Base-by-base conservation (phyloP, 2,888 invertebrate species). In the Trachelus tabidus region DNA sequence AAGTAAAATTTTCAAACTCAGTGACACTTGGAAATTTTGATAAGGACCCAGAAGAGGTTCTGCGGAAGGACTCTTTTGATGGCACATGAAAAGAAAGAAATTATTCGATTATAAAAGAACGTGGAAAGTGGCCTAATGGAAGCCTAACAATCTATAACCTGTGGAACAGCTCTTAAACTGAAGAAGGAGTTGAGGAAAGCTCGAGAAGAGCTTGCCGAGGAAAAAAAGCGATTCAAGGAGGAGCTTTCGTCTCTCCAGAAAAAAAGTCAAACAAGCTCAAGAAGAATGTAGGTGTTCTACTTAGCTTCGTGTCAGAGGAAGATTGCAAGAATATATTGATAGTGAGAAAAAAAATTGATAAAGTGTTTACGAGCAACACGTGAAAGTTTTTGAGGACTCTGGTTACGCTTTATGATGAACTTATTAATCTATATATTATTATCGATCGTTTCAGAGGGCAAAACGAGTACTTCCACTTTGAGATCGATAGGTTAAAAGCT, bases 321-420 rank as follows among this genome's bases (percentile, higher is more conserved):
- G 81, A 40, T 69, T 84, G 71, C 75, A 79, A 15, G 80, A 84
- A 73, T 83, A 83, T 31, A 76, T 79, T 75, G 80, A 77, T 31
- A 81, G 83, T 35, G 86, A 87, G 76, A 79, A 81, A 34, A 56
- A 82, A 83, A 12, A 79, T 87, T 56, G 88, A 88, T 74, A 78
- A 79, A 11, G 76, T 87, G 33, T 76, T 87, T 12, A 80, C 81
- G 56, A 78, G 82, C 34, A 77, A 82, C 35, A 78, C 83, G 11
- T 78, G 79, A 73, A 85, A 82, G 73, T 79, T 84, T 34, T 82
- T 85, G 34, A 81, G 81, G 15, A 84, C 84, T 11, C 80, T 89
- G 4, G 81, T 82, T 31, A 79, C 82, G 73, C 76, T 89, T 34
- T 85, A 85, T 30, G 79, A 83, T 37, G 84, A 86, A 69, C 79